Evolutionary conservation across 23 tunicate species (phyloP).

Genomic region (Oikopleura albicans): DNA sequence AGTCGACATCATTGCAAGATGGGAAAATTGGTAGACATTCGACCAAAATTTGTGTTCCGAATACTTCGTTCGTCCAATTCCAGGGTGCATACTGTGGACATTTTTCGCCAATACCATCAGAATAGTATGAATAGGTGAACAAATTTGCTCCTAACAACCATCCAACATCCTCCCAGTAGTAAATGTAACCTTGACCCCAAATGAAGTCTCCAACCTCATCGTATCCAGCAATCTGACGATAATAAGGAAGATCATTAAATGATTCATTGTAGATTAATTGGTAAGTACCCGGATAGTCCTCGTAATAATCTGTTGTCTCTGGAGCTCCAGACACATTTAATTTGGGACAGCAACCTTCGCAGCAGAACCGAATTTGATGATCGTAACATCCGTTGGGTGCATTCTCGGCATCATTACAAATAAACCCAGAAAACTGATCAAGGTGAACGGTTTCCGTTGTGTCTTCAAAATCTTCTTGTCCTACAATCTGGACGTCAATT

Average conservation of each 20-base stretch:
- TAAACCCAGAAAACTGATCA: not conserved
- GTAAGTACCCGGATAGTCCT: conserved; percentile 1
- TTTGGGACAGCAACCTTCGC: conserved; percentile 4
- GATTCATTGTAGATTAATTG: not conserved
- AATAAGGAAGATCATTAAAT: not conserved
- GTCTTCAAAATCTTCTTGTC: not conserved
- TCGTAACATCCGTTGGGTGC: not conserved
- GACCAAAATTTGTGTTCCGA: not conserved
- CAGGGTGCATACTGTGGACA: conserved; percentile 3
- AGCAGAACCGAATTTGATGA: not conserved
- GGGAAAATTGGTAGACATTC: conserved; percentile 14
- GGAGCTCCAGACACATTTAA: not conserved
- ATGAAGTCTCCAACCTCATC: not conserved
- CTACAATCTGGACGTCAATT: not conserved
- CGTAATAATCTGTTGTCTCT: not conserved
- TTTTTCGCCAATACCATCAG: conserved; percentile 10
- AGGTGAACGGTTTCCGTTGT: not conserved
- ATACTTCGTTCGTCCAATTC: conserved; percentile 4
- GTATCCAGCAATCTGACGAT: not conserved
- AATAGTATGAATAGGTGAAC: conserved; percentile 6
- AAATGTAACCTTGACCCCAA: not conserved
- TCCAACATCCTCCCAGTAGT: conserved; percentile 18
- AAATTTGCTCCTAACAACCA: not conserved
- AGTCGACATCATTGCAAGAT: conserved; percentile 6
- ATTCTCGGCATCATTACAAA: not conserved